Conservation (phyloP, 2,888 invertebrate species). For the Erynnis tages region DNA sequence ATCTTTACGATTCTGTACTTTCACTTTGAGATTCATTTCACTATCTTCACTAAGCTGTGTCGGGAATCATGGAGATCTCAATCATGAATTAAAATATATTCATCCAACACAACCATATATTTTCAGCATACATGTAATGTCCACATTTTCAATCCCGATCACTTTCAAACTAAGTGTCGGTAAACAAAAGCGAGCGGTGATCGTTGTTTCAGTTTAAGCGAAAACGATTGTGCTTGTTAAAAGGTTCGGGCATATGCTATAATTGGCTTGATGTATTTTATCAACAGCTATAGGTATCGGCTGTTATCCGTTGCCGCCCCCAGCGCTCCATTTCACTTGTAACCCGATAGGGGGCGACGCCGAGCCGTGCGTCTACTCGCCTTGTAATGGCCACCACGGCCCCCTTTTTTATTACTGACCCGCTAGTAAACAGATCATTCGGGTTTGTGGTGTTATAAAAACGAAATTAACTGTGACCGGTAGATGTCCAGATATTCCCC, state of each 20-base stretch:
- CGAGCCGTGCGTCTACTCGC: slow-evolving; percentile 66
- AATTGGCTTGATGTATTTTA: slow-evolving; percentile 61
- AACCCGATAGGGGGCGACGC: slow-evolving; percentile 79
- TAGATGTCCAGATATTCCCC: slow-evolving; percentile 72
- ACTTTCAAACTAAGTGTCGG: no score
- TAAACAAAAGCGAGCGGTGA: neutral
- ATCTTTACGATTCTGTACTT: no score
- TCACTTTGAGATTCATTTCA: no score
- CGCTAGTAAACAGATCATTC: slow-evolving; percentile 82
- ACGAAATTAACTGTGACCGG: slow-evolving; percentile 77
- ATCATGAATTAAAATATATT: no score
- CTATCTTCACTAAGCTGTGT: no score
- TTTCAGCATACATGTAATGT: no score
- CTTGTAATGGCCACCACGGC: slow-evolving; percentile 75
- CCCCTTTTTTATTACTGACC: slow-evolving; percentile 81
- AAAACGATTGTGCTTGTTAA: slow-evolving; percentile 26
- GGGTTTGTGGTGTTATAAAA: slow-evolving; percentile 82
- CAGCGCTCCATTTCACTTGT: slow-evolving; percentile 77
- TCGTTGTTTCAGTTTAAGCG: slow-evolving; percentile 17
- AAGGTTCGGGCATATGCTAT: slow-evolving; percentile 31
- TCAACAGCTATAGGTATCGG: slow-evolving; percentile 65
- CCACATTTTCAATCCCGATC: no score
- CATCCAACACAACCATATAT: no score
- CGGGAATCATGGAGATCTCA: no score
- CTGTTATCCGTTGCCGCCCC: slow-evolving; percentile 78